These are phyloP conservation scores for Lasioglossum leucozonium DNA, from an alignment of 2,888 invertebrate genomes.

Conservation along the genomic window DNA sequence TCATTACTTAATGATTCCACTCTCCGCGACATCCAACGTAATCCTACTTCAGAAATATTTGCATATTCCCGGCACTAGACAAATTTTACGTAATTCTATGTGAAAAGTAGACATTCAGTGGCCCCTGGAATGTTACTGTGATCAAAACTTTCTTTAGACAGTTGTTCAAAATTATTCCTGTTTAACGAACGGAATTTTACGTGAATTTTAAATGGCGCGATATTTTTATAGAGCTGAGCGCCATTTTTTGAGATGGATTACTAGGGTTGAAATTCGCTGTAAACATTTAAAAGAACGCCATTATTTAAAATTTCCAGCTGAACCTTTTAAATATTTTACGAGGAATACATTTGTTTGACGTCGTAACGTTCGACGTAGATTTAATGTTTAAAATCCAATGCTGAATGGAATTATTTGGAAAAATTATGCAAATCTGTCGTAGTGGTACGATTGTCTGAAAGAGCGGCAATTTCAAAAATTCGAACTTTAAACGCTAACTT, in stretches of 20 bases:
- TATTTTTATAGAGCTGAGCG: background rate
- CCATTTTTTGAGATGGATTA: background rate
- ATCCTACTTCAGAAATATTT: conserved; percentile 36
- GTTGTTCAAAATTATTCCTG: background rate
- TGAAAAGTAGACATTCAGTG: background rate
- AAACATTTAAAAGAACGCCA: background rate
- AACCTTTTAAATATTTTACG: too few relatives aligned
- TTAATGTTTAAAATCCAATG: background rate
- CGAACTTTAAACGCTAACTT: background rate
- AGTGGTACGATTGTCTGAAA: background rate
- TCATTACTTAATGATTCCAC: conserved; percentile 15
- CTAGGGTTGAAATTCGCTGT: too few relatives aligned
- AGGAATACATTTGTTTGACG: too few relatives aligned
- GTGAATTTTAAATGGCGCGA: background rate
- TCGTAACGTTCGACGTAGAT: background rate
- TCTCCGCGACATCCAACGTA: conserved; percentile 12
- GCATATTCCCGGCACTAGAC: conserved; percentile 35
- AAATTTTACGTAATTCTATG: conserved; percentile 43
- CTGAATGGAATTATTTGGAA: background rate
- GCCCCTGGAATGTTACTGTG: background rate
- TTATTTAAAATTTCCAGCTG: background rate
- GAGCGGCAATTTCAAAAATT: background rate
- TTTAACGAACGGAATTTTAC: background rate
- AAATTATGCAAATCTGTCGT: background rate
- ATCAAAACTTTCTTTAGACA: background rate